phyloP scores from a whole-genome alignment of 2,888 invertebrate species.

The Alentia gelatinosa region DNA sequence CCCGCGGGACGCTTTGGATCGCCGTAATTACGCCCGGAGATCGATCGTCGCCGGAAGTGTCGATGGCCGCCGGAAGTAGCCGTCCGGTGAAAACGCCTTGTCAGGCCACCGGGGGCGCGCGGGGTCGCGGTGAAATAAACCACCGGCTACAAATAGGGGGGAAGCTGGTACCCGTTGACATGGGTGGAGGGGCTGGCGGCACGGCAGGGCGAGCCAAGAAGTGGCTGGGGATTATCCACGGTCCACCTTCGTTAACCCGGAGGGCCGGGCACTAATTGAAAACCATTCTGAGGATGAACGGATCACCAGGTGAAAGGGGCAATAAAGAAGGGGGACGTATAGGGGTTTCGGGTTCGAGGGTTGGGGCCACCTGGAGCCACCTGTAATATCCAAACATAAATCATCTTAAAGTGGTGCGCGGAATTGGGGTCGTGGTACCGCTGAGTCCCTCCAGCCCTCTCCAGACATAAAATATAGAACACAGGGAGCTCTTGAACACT shows the following conservation, averaged over 20 bases:
- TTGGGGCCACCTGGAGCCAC: background rate
- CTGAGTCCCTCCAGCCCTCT: background rate
- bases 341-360: background rate
- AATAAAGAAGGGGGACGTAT: background rate
- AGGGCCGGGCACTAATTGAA: background rate
- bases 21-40: slow-evolving; percentile 32
- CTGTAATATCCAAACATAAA: background rate
- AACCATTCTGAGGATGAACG: slow-evolving; percentile 1
- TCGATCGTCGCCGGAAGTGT: slow-evolving; percentile 34
- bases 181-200: background rate
- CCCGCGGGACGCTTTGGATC: background rate
- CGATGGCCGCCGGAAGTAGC: slow-evolving; percentile 21
- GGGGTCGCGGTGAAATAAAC: background rate
- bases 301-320: slow-evolving; percentile 15
- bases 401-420: background rate
- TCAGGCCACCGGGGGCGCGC: background rate
- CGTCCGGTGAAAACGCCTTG: slow-evolving; percentile 1
- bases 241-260: background rate
- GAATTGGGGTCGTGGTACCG: background rate
- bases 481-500: no score
- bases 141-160: background rate
- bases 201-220: background rate
- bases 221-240: background rate
- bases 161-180: background rate
- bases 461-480: no score